Conservation (phyloP, 2,113 vertebrate genomes). For the Psilopsiagon aurifrons region DNA sequence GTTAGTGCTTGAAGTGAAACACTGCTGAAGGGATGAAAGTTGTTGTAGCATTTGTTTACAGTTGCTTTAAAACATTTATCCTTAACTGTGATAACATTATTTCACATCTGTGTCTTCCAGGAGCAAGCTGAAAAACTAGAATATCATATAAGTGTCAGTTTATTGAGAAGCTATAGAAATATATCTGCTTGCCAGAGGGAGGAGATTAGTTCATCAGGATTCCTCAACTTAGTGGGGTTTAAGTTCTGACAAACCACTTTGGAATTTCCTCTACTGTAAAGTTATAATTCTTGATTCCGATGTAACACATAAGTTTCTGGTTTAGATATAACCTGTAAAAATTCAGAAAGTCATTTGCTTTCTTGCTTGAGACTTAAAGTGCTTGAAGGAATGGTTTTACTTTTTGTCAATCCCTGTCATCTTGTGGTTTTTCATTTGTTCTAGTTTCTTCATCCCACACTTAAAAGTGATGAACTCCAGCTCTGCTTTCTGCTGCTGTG, state of each 20-base stretch:
- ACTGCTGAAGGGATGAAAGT: not conserved
- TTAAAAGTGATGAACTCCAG: not conserved
- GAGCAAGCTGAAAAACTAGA: not conserved
- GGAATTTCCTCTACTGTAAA: constrained; percentile 26
- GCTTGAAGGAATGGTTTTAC: not conserved
- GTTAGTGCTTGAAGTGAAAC: not conserved
- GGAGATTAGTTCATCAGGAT: not conserved
- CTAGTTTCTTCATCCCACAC: not conserved
- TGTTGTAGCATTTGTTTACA: not conserved
- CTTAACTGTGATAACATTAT: not conserved
- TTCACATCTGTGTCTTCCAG: not conserved
- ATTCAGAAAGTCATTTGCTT: not conserved
- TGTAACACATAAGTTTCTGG: not conserved
- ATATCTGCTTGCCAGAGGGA: not conserved
- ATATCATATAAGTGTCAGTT: not conserved
- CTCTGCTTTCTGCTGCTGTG: not conserved
- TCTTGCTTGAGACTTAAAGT: not conserved
- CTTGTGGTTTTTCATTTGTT: not conserved
- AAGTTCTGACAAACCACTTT: not conserved
- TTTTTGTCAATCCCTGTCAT: not conserved
- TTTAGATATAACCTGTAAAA: not conserved
- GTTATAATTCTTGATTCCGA: not conserved
- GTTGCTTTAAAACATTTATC: not conserved
- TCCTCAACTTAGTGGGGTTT: constrained; percentile 4
- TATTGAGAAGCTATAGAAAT: not conserved